Evolutionary conservation across 2,797 vertebrate species (phyloP), one percentile per base, ranked within the genome.

Genomic region (Bovichtus diacanthus): DNA sequence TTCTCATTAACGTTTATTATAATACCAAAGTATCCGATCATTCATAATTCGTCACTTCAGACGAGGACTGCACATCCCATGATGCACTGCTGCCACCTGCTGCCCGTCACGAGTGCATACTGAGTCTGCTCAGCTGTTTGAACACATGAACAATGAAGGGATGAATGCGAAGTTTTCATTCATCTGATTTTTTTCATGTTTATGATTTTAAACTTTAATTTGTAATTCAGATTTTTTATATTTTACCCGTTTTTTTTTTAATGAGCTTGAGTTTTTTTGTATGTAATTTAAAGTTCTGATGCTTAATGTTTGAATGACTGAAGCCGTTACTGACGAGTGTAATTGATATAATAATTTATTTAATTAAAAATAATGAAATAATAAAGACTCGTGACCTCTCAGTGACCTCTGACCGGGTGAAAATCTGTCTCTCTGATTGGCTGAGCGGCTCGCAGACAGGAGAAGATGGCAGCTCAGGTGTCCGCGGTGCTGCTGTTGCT

Each of bases 371-470:
- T n/a, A n/a, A n/a, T n/a, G n/a, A n/a, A 34, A 34, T 9, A n/a
- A n/a, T 8, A 12, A 21, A 6, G 9, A 6, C 9, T 23, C 41
- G 38, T 80, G 69, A 83, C 80, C 74, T 27, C 15, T 13, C 18
- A 7, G 27, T 78, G 77, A 88, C 85, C 82, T 61, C 51, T 51
- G 53, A 74, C 27, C 66, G 2, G 53, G n/a, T 78, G n/a, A 70
- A 74, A 78, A 58, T 0, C 10, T 0, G 11, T 64, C 59, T 38
- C 56, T 72, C 2, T 84, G 80, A 89, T 81, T 90, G 80, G 87
- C 71, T 63, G 83, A 56, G 47, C 46, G 10, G 27, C 34, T 21
- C 9, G 41, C 64, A 21, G 21, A 16, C 61, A 71, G 64, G 71
- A 65, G 44, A 79, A 70, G 19, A 90, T 92, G 87, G 69, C 70